Conservation (phyloP, 1,140 invertebrate species). For the Neodiprion pinetum region DNA sequence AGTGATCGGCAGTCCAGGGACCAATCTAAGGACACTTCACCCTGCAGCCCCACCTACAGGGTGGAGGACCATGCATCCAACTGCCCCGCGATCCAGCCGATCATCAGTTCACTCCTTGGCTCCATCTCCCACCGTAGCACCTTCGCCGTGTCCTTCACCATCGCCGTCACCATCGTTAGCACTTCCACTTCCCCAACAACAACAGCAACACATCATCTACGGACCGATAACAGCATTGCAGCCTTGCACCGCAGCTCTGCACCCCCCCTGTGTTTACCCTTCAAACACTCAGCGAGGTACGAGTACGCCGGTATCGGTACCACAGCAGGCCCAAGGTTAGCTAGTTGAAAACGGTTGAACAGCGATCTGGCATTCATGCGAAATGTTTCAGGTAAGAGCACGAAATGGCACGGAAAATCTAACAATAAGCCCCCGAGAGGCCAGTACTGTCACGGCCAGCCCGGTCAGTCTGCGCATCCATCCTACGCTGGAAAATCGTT, state of each 20-base stretch:
- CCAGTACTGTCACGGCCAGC: constrained; percentile 33
- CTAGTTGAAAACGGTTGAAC: constrained; percentile 5
- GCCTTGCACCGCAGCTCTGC: constrained; percentile 38
- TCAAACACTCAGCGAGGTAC: constrained; percentile 18
- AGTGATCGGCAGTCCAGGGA: neutral
- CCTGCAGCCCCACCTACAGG: neutral
- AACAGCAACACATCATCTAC: constrained; percentile 47
- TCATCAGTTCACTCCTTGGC: constrained; percentile 41
- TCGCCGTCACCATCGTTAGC: constrained; percentile 27
- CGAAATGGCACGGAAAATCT: constrained; percentile 45
- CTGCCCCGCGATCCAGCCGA: constrained; percentile 43
- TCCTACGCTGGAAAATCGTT: constrained; percentile 44
- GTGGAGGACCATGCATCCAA: constrained; percentile 48
- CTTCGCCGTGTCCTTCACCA: constrained; percentile 18
- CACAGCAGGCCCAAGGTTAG: constrained; percentile 42
- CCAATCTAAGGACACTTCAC: neutral
- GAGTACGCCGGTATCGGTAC: constrained; percentile 29
- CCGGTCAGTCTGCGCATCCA: constrained; percentile 29
- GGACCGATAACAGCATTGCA: constrained; percentile 45
- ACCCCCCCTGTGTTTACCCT: constrained; percentile 45
- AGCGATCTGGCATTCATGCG: constrained; percentile 4
- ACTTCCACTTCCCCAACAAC: constrained; percentile 34
- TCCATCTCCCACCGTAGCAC: constrained; percentile 28
- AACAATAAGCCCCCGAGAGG: constrained; percentile 30
- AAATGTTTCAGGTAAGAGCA: constrained; percentile 32